phyloP scores from a whole-genome alignment of 2,113 vertebrate species.

The Anas platyrhynchos region DNA sequence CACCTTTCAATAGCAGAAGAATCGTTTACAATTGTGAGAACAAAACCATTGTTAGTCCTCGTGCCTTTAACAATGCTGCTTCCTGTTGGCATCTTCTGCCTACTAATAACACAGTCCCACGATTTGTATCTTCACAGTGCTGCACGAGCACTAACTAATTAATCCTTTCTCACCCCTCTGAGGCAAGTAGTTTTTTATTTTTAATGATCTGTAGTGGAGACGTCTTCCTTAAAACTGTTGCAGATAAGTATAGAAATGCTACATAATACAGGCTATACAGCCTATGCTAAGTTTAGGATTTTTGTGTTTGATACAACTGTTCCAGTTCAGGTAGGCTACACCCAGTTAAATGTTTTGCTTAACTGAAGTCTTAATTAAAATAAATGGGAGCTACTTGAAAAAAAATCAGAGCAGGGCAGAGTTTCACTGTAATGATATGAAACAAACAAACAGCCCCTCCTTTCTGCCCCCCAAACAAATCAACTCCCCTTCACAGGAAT shows the following conservation, averaged over 20 bases:
- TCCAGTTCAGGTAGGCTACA: conserved; percentile 23
- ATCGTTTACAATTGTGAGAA: conserved; percentile 47
- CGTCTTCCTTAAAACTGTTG: not conserved
- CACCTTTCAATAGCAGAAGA: conserved; percentile 57
- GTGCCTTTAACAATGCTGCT: conserved; percentile 56
- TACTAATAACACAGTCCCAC: conserved; percentile 34
- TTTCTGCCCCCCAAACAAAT: conserved; percentile 39
- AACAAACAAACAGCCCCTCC: conserved; percentile 47
- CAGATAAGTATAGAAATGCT: not conserved
- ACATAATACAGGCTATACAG: not conserved
- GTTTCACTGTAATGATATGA: not conserved
- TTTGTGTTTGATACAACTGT: not conserved
- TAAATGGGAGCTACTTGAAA: conserved; percentile 7
- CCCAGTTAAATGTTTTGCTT: not conserved
- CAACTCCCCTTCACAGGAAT: conserved; percentile 37
- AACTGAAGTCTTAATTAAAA: conserved; percentile 45
- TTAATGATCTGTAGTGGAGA: not conserved
- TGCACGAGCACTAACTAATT: conserved; percentile 51
- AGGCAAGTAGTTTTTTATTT: conserved; percentile 43
- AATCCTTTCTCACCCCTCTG: conserved; percentile 32
- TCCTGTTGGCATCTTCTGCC: conserved; percentile 58
- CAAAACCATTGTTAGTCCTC: conserved; percentile 56
- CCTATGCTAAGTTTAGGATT: not conserved
- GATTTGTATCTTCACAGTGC: conserved; percentile 32
- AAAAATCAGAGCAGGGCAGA: not conserved